phyloP scores from a whole-genome alignment of 2,113 vertebrate species.

The Chaetodon trifascialis region DNA sequence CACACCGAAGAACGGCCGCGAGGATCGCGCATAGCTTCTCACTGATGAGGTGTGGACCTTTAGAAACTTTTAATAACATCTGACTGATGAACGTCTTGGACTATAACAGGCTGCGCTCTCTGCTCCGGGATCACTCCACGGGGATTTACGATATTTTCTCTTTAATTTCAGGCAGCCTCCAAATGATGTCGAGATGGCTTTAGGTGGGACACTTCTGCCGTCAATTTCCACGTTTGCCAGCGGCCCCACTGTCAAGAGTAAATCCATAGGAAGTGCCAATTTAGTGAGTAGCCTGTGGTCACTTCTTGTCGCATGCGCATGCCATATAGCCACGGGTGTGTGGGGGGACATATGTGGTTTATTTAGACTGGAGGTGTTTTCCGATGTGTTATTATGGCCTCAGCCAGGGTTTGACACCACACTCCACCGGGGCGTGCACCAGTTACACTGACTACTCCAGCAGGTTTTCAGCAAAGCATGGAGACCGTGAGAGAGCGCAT shows the following conservation, averaged over 20 bases:
- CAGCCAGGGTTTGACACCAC: slow-evolving; percentile 50
- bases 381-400: slow-evolving; percentile 33
- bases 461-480: slow-evolving; percentile 10
- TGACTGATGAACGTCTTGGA: slow-evolving; percentile 31
- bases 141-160: slow-evolving; percentile 64
- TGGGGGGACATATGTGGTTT: not conserved
- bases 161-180: slow-evolving; percentile 89
- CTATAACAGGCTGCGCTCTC: slow-evolving; percentile 8
- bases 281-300: slow-evolving; percentile 84
- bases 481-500: slow-evolving; percentile 19
- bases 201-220: slow-evolving; percentile 93
- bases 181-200: slow-evolving; percentile 95
- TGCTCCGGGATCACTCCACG: slow-evolving; percentile 16
- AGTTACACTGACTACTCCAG: slow-evolving; percentile 9
- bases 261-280: slow-evolving; percentile 85
- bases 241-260: slow-evolving; percentile 87
- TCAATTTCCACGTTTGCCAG: slow-evolving; percentile 94
- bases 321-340: slow-evolving; percentile 9
- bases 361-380: slow-evolving; percentile 37
- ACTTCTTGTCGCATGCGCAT: not conserved
- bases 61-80: slow-evolving; percentile 31
- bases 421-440: slow-evolving; percentile 73
- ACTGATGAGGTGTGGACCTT: slow-evolving; percentile 78
- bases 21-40: slow-evolving; percentile 44
- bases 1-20: slow-evolving; percentile 22